phyloP scores from a whole-genome alignment of 2,888 invertebrate genomes.

The Agonopterix heracliana region DNA sequence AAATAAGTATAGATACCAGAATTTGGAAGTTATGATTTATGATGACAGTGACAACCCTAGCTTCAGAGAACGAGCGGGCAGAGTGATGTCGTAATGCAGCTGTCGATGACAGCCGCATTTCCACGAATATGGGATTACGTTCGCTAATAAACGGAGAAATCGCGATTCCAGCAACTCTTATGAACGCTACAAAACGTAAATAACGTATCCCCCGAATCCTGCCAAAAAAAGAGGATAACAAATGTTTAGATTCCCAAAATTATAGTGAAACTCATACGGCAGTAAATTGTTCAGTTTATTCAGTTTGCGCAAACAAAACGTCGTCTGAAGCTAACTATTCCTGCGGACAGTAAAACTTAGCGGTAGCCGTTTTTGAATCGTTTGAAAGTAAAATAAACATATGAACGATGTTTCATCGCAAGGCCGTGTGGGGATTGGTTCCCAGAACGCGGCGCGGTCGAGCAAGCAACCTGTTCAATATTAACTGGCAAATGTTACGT shows the following conservation, averaged over 20 bases:
- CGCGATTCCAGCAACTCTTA: constrained; percentile 19
- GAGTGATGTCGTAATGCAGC: constrained; percentile 41
- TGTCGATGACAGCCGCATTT: constrained; percentile 49
- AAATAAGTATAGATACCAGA: no score
- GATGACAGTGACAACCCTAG: no score
- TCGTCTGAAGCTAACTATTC: constrained; percentile 46
- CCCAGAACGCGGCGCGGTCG: constrained; percentile 35
- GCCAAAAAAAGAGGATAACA: no score
- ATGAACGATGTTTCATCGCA: constrained; percentile 56
- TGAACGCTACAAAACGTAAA: no score
- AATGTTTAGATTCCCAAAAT: constrained; percentile 10
- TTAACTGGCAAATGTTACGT: constrained; percentile 10
- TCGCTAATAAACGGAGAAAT: constrained; percentile 44
- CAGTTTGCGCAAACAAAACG: constrained; percentile 57
- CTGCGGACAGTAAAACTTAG: constrained; percentile 56
- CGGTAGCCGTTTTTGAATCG: constrained; percentile 61
- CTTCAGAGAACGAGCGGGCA: no score
- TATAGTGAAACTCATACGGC: constrained; percentile 39
- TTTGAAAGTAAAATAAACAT: constrained; percentile 66
- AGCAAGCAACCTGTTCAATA: constrained; percentile 33
- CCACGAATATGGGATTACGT: constrained; percentile 50
- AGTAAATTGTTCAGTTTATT: constrained; percentile 55
- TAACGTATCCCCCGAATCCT: no score
- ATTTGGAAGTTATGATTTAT: no score
- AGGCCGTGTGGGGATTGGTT: constrained; percentile 56